Base-by-base conservation (phyloP, 1,140 invertebrate genomes). In the Drosophila pseudoananassae region DNA sequence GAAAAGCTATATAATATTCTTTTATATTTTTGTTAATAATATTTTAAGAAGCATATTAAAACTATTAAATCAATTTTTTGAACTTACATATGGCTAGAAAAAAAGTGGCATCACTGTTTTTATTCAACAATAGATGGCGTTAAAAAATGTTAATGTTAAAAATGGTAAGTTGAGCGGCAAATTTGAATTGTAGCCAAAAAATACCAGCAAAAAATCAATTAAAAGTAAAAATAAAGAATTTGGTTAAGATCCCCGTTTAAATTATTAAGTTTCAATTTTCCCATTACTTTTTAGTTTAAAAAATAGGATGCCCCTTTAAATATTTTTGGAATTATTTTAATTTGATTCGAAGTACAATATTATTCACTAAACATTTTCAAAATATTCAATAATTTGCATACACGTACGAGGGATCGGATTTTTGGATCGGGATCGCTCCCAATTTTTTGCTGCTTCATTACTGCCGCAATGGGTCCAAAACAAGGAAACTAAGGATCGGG, bases 261-360 rank as follows among this genome's bases (percentile, higher is more conserved):
- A 20, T 27, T 27, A 27, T 27, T 27, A 27, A 0, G 0, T 0
- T 1, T 27, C 6, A 7, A 27, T 27, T 27, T 7, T 27, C 4
- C 25, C 25, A 27, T 25, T 4, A 4, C 25, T 27, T 27, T 27
- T 27, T 27, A 27, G 6, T 6, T 27, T 27, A 1, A 27, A 27
- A 27, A 27, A 5, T 27, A 5, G 5, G 5, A 27, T 6, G 1
- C 25, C 1, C 25, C 4, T 27, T 27, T 27, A 17, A 3, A 4
- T 51, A 69, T 50, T 77, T 64, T 80, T 81, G 78, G 27, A 85
- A 85, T 85, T 85, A 87, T 78, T 87, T 80, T 81, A 80, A 65
- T 76, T 81, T 81, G 81, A 85, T 85, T 85, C 81, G 63, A 85
- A 85, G 77, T 84, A 84, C 81, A 85, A 85, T 85, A 77, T 81